Evolutionary conservation across 1,140 invertebrate genomes (phyloP).

Genomic region (Lineus longissimus): DNA sequence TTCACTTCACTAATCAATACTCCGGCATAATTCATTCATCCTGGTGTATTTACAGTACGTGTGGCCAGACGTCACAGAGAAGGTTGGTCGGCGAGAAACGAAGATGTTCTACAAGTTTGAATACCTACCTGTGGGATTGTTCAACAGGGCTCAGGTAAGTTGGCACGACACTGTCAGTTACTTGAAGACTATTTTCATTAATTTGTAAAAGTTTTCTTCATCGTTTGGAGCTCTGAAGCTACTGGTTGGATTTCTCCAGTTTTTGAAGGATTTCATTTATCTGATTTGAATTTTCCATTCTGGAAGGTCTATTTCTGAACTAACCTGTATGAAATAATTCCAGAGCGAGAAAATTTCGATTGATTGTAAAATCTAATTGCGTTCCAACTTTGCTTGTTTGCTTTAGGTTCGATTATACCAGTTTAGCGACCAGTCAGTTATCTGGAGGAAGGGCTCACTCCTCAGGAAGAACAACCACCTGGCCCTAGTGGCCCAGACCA

Average conservation of each 20-base stretch:
- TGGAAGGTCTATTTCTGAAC: no score
- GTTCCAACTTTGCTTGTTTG: no score
- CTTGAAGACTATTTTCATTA: not conserved
- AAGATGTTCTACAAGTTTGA: conserved; percentile 46
- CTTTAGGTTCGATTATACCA: conserved; percentile 46
- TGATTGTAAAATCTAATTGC: no score
- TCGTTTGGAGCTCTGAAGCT: not conserved
- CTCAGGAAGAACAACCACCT: conserved; percentile 48
- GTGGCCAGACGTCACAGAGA: conserved; percentile 32
- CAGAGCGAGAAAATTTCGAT: no score
- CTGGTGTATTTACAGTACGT: conserved; percentile 37
- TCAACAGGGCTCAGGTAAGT: conserved; percentile 51
- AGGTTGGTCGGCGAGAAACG: conserved; percentile 29
- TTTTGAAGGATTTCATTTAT: no score
- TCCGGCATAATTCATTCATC: no score
- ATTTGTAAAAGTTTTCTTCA: no score
- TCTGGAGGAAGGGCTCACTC: conserved; percentile 50
- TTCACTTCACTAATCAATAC: no score
- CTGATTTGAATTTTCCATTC: no score
- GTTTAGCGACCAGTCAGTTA: conserved; percentile 42
- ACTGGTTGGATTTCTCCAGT: not conserved
- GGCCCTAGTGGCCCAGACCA: conserved; percentile 41
- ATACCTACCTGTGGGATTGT: conserved; percentile 49
- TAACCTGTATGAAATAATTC: no score
- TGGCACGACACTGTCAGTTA: not conserved